Evolutionary conservation across 2,113 vertebrate genomes (phyloP), one percentile per base, ranked within the genome.

Genomic region (Paratilapia polleni): DNA sequence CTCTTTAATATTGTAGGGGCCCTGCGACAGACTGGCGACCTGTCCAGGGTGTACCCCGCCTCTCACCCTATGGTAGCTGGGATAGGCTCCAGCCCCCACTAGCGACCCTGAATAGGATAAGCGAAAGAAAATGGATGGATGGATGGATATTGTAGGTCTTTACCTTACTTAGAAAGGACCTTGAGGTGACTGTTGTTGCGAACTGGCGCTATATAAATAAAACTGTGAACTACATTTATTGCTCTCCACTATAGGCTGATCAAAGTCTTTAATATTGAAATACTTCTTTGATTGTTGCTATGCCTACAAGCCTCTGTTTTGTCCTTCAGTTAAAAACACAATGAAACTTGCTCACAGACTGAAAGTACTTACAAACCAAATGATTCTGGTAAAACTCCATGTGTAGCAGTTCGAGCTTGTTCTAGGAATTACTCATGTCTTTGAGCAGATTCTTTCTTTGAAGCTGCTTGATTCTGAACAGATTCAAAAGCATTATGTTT

Each of bases 391-490:
- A 31, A 26, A 80, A 64, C 38, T 7, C 22, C 64, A 76, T 57
- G 58, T 73, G 81, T 22, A 84, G 52, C 43, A 73, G 66, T 52
- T 73, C 26, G 52, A 52, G 66, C 52, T 13, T 73, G 47, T 73
- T 73, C 66, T 1, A 34, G 54, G 61, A 81, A 82, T 57, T 64
- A 78, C 57, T 78, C 15, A 64, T 59, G 13, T 57, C 28, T 81
- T 80, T 58, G 20, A n/a, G 17, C 6, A 2, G 74, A 78, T 70
- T 81, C 78, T 70, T 54, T n/a, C 78, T 81, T 88, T 81, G 49
- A 82, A 70, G 76, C 49, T 10, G 54, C 28, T 75, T 77, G 78
- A 77, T 83, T 75, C 17, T 41, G 62, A 86, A 68, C 78, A 84
- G 78, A 77, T 78, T 82, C 41, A 68, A 47, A 81, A 43, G 12